Conservation (phyloP, 2,113 vertebrate genomes). For the Trematocara stigmaticum region DNA sequence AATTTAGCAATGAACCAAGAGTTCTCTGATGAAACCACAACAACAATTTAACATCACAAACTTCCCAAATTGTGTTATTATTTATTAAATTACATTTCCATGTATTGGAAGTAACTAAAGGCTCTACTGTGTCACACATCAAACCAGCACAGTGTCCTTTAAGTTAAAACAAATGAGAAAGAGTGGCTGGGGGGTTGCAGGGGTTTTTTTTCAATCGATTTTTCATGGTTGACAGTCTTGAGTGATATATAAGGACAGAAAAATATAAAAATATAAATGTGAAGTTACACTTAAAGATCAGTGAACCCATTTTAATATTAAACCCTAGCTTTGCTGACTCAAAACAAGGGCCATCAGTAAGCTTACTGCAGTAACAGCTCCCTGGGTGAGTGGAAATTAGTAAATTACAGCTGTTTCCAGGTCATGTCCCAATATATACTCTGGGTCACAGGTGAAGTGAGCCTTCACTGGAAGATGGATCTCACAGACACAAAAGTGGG, state of each 20-base stretch:
- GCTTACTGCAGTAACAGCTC: background rate
- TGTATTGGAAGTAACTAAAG: conserved; percentile 28
- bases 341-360: background rate
- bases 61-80: background rate
- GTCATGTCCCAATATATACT: background rate
- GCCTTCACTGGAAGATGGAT: background rate
- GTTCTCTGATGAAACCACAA: background rate
- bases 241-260: background rate
- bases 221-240: fast-evolving
- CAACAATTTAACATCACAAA: background rate
- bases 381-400: background rate
- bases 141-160: background rate
- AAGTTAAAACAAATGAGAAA: background rate
- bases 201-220: background rate
- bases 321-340: background rate
- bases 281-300: background rate
- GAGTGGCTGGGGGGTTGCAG: background rate
- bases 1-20: background rate
- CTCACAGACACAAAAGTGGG: background rate
- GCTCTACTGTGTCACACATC: conserved; percentile 1
- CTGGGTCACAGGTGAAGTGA: background rate
- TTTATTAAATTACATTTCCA: background rate
- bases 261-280: background rate
- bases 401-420: background rate
- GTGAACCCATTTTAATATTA: background rate